Evolutionary conservation across 2,113 vertebrate species (phyloP), one percentile per base, ranked within the genome.

Genomic region (Ailuropoda melanoleuca): DNA sequence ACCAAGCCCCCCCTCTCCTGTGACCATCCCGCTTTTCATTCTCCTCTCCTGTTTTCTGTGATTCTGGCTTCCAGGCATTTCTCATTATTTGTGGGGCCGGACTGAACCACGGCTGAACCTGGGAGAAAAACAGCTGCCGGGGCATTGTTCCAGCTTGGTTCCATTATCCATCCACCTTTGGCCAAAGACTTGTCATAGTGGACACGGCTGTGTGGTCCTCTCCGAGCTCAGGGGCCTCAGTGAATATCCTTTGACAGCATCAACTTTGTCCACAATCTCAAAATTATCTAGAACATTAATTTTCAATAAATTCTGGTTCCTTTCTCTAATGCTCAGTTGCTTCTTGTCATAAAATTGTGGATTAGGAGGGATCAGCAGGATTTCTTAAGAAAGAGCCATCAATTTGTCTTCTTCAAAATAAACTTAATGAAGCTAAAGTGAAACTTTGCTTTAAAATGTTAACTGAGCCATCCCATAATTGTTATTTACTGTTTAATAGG

Each of bases 401-500:
- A 43, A 64, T 50, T 7, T 64, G 31, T 88, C 48, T 93, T 66
- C 46, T 82, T 94, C 29, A 87, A 91, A 91, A 91, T 2, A 13
- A 88, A 24, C 15, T 88, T 88, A 92, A 75, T 39, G 56, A 74
- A 62, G n/a, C 12, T 82, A 88, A 88, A 50, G 64, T 66, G 10
- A 92, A 88, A 68, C 37, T 74, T 48, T 50, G 26, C 88, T 83
- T 95, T 88, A 68, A 88, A 96, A 77, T n/a, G 48, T 75, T 68
- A 92, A 74, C 14, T 56, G 82, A 66, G 82, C 29, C 26, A 58
- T 88, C 15, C n/a, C 2, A 11, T 75, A 91, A 60, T 78, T 34
- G 12, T 72, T 86, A 60, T 88, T 83, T 82, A 92, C 50, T 53
- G 75, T 43, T n/a, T 66, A 83, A 91, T 53, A 58, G 34, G 37